Percentiles rank a stretch among this genome's conserved stretches.
Conservation (phyloP, 2,113 vertebrate genomes). For the Setophaga kirtlandii region DNA sequence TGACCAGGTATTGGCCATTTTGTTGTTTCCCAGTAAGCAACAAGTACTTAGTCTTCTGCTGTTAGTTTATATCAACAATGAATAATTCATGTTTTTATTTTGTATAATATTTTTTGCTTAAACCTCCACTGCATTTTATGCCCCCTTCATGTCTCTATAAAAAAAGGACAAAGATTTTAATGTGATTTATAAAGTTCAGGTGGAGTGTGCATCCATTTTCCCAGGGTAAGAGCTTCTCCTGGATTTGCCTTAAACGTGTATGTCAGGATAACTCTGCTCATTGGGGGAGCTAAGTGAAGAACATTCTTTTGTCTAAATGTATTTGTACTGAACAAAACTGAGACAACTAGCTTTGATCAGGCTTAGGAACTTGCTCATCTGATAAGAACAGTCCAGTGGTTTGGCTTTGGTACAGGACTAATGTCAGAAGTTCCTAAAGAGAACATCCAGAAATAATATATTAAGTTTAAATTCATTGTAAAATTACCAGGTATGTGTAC, state of each 20-base stretch:
- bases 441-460: neutral
- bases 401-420: neutral
- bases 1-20: neutral
- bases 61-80: neutral
- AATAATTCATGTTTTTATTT: neutral
- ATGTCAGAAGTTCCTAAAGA: neutral
- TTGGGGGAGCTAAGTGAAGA: neutral
- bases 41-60: neutral
- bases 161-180: neutral
- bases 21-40: neutral
- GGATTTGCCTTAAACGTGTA: neutral
- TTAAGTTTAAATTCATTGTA: neutral
- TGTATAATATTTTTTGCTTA: neutral
- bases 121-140: neutral
- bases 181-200: neutral
- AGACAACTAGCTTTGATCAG: neutral
- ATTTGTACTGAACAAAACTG: neutral
- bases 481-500: neutral
- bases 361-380: neutral
- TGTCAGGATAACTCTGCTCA: neutral
- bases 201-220: neutral
- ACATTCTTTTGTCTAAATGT: neutral
- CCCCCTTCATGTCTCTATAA: neutral
- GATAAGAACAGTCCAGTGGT: fast-evolving
- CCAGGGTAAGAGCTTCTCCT: neutral